phyloP scores from a whole-genome alignment of 2,888 invertebrate genomes.

The Dynastes maya region DNA sequence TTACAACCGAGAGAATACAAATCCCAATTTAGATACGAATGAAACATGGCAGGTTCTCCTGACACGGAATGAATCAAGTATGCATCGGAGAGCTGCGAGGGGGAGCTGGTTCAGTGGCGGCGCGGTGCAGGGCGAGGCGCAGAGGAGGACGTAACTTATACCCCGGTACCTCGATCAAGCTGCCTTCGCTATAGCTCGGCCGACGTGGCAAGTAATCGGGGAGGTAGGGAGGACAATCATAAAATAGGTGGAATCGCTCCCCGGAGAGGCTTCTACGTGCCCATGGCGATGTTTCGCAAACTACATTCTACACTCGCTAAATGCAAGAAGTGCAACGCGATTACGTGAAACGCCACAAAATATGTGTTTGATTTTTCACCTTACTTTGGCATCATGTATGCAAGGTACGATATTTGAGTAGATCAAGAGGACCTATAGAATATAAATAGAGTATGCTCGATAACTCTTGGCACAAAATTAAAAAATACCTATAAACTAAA shows the following conservation, averaged over 20 bases:
- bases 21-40: conserved; percentile 65
- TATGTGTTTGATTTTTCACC: conserved; percentile 22
- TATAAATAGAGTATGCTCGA: no score
- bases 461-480: no score
- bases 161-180: conserved; percentile 67
- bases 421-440: no score
- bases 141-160: conserved; percentile 65
- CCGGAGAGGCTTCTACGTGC: conserved; percentile 67
- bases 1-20: conserved; percentile 57
- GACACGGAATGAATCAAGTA: conserved; percentile 66
- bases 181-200: conserved; percentile 58
- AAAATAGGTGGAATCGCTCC: conserved; percentile 70
- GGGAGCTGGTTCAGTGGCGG: conserved; percentile 56
- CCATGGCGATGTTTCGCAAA: conserved; percentile 58
- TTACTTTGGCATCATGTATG: not conserved
- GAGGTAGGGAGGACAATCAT: conserved; percentile 60
- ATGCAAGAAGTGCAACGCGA: not conserved
- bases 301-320: conserved; percentile 62
- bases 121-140: conserved; percentile 34
- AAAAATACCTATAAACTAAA: no score
- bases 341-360: conserved; percentile 3
- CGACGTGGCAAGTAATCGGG: conserved; percentile 55
- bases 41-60: conserved; percentile 64
- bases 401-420: no score
- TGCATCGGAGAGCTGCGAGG: conserved; percentile 55